Base-by-base conservation (phyloP, 2,113 vertebrate species). In the Synodontis membranacea region DNA sequence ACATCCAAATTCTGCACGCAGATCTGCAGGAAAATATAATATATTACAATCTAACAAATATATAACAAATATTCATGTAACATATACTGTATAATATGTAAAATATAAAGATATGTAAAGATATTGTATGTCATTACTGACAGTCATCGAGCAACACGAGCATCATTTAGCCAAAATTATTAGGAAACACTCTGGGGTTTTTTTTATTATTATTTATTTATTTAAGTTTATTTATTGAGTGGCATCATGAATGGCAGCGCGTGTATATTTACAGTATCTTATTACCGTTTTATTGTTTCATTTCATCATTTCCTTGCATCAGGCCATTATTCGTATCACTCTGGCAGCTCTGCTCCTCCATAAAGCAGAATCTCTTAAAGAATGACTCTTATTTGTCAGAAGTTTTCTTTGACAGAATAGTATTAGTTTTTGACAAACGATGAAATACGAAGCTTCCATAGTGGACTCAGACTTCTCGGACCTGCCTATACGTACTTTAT, bases 361-460 rank as follows among this genome's bases (percentile, higher is more conserved):
- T 75, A 48, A 48, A 15, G 4, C n/a, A 58, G 50, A 58, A 80
- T 56, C n/a, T n/a, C n/a, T n/a, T n/a, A n/a, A n/a, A n/a, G n/a
- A 58, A 80, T 25, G 34, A 39, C 78, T 56, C 52, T 6, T 37
- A 19, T 80, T 56, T 80, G 25, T 56, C 50, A 80, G 78, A 80
- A 56, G 50, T 80, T 80, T 52, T 80, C 76, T 80, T 42, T 56
- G 78, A 80, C 78, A 80, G 50, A 58, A 80, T 11, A 6, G 50
- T 58, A 80, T 58, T 80, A 54, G 78, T 54, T 80, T 80, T 80
- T 58, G 78, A 80, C 58, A 54, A 39, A 80, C 58, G 78, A 80
- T 39, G 78, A 80, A 80, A 80, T 58, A 25, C 52, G 23, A 50
- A 25, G 34, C n/a, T 23, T 17, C 11, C 34, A 54, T 39, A 39